phyloP scores from a whole-genome alignment of 2,888 invertebrate genomes.

The Agonopterix subpropinquella region DNA sequence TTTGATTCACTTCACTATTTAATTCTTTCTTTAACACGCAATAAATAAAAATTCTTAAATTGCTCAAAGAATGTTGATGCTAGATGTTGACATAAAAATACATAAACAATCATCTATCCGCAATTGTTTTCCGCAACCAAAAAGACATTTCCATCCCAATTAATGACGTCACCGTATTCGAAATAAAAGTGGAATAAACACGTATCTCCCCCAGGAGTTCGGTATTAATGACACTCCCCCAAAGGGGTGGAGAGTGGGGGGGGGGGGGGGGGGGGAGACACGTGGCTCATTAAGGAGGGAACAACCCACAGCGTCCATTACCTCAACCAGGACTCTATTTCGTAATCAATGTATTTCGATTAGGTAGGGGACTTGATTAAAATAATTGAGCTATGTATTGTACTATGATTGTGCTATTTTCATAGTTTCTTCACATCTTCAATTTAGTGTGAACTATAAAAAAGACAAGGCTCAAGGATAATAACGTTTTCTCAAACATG shows the following conservation, averaged over 20 bases:
- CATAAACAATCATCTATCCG: no score
- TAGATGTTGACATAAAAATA: no score
- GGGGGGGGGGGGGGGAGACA: conserved; percentile 25
- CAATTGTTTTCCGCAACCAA: no score
- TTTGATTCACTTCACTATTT: no score
- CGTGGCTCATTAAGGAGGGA: conserved; percentile 41
- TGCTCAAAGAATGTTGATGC: no score
- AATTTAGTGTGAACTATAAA: no score
- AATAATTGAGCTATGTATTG: conserved; percentile 14
- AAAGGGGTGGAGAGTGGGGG: conserved; percentile 3
- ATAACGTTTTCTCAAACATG: no score
- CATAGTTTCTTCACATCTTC: no score
- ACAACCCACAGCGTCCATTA: conserved; percentile 30
- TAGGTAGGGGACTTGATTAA: conserved; percentile 43
- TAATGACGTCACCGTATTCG: neutral
- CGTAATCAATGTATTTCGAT: conserved; percentile 65
- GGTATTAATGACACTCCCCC: neutral
- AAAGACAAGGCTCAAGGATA: no score
- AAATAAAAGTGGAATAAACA: conserved; percentile 25
- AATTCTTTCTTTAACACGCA: no score
- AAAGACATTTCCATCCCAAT: neutral
- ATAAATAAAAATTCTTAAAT: no score
- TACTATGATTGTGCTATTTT: no score
- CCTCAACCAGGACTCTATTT: conserved; percentile 31
- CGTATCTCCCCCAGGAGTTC: conserved; percentile 13